These are phyloP conservation scores for Poecilia wingei DNA, from an alignment of 2,797 vertebrate genomes.

Conservation along the genomic window DNA sequence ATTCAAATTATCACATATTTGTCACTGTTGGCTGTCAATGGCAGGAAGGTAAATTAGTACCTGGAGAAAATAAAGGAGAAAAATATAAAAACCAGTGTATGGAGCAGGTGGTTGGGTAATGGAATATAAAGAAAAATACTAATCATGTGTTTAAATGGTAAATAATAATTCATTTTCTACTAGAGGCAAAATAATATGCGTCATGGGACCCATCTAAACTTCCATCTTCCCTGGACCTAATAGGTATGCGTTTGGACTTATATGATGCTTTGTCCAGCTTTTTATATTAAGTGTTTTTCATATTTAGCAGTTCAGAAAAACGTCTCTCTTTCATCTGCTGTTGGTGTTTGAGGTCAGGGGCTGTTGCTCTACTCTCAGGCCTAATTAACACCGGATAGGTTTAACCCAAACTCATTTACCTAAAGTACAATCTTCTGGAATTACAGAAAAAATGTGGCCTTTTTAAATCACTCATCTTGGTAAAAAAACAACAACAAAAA, in stretches of 20 bases:
- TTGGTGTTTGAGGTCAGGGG: not conserved
- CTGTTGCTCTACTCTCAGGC: not conserved
- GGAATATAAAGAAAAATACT: no score
- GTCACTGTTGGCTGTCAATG: not conserved
- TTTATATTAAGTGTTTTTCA: not conserved
- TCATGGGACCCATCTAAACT: not conserved
- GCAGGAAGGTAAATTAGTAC: not conserved
- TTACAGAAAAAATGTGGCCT: no score
- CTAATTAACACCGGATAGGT: not conserved
- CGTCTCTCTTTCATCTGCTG: not conserved
- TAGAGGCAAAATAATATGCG: not conserved
- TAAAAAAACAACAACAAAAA: not conserved
- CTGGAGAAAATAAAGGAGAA: not conserved
- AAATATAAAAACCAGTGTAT: not conserved
- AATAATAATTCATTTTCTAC: not conserved
- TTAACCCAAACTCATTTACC: not conserved
- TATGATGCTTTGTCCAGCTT: not conserved
- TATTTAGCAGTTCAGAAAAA: not conserved
- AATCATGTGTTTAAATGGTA: no score
- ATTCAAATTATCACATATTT: not conserved
- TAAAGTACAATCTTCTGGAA: not conserved
- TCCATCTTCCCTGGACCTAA: no score
- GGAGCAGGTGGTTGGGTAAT: no score
- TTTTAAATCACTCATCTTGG: constrained; percentile 8
- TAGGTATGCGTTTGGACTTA: not conserved